Base-by-base conservation (phyloP, 2,113 vertebrate genomes). In the Stigmatopora nigra region DNA sequence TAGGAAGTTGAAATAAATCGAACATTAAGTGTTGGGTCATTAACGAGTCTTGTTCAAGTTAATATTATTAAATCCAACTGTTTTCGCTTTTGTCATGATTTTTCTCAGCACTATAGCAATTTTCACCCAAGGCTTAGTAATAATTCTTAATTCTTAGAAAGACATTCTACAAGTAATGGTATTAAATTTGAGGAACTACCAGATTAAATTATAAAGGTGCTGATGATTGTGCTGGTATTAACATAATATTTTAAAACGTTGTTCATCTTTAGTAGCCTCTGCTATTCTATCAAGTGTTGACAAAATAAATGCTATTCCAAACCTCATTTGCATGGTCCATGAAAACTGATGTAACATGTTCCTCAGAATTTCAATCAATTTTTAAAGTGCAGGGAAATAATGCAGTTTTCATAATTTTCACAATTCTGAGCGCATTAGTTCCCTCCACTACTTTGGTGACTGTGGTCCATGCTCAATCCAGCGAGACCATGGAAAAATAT, bases 401-500 rank as follows among this genome's bases (percentile, higher is more conserved):
- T 88, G 88, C 51, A 86, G 86, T 91, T 90, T 31, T 31, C 25
- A 31, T 3, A 31, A 31, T 31, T 31, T 31, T 90, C 82, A 86
- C 83, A 85, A 89, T 90, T 89, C 84, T 78, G 81, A 88, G 88
- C 90, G 88, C 86, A 88, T 81, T 80, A 71, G 64, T 64, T 76
- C 77, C 78, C 72, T 51, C 65, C 73, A 63, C 75, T 82, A 73
- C 80, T 81, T 86, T 89, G 90, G 91, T 89, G 84, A 83, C 82
- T 89, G 87, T 85, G 86, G 89, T 84, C 82, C 82, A 81, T 83
- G 85, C 80, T 86, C 74, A 84, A 84, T 85, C 85, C 89, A 85
- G 72, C 76, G 89, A 89, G 90, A 89, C 86, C 81, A 66, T 84
- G 89, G 89, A 88, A 90, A 90, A 83, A 91, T 86, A 91, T 85